Base-by-base conservation (phyloP, 2,797 vertebrate genomes). In the Sibirionetta formosa region DNA sequence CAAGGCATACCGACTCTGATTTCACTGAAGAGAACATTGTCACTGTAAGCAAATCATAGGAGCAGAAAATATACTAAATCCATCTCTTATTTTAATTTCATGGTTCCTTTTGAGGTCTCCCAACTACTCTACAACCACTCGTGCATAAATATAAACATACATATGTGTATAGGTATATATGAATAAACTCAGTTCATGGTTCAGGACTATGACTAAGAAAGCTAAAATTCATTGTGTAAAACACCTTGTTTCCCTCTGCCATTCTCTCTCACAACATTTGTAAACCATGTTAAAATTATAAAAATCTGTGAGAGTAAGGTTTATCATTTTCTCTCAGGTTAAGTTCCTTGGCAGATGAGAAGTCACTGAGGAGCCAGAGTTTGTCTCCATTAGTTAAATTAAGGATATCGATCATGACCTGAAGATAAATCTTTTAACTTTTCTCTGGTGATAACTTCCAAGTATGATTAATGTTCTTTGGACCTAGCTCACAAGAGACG, bases 321-420 rank as follows among this genome's bases (percentile, higher is more conserved):
- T 87, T 75, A 22, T 81, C 36, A 83, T 88, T 60, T 81, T 78
- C 33, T 82, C 60, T 48, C 22, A 83, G 27, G 22, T 84, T 79
- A 82, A 70, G 19, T 73, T 94, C 35, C 38, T 86, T 88, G 78
- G 63, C 81, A 73, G 48, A 31, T 19, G 76, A 70, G 20, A 80
- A 51, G 63, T 26, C 1, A 0, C 35, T 3, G 13, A 87, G 26
- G 38, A 92, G 53, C 35, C 53, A 90, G 93, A 88, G 80, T 63
- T 94, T 93, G 63, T 80, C 73, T 82, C 81, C 46, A 31, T 95
- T 96, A 92, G 46, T 86, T 79, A 86, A 87, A 94, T 87, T 80
- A 94, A 89, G 70, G 50, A 54, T 78, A 78, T 91, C 0, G 61
- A 89, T 91, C 63, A 79, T 60, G 81, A 91, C 44, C 75, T 73